Conservation (phyloP, 53 echinoderm and acorn worm species). For the Apostichopus leukothele region DNA sequence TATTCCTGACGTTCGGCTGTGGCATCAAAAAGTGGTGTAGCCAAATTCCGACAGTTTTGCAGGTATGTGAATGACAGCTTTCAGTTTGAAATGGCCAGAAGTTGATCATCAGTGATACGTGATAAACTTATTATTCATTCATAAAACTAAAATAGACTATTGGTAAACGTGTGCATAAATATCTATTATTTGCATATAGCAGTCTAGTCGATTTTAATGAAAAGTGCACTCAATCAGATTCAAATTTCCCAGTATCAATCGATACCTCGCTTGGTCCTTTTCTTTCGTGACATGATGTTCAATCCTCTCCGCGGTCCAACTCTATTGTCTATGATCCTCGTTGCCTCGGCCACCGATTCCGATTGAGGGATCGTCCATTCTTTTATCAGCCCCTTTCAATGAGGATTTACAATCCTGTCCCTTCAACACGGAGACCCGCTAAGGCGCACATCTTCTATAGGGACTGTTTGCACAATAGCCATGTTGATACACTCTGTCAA, state of each 20-base stretch:
- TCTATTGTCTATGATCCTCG: constrained; percentile 1
- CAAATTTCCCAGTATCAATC: neutral
- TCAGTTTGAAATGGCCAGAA: too few species aligned
- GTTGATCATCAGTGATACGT: too few species aligned
- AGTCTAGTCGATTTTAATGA: neutral
- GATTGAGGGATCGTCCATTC: neutral
- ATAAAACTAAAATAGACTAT: neutral
- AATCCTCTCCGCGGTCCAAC: neutral
- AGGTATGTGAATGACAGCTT: too few species aligned
- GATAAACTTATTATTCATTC: neutral
- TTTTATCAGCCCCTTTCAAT: neutral
- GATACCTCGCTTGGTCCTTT: neutral
- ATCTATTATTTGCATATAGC: neutral
- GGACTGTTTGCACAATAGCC: constrained; percentile 1
- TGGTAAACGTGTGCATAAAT: neutral
- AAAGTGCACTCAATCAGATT: neutral
- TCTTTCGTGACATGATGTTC: neutral
- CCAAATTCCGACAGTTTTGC: too few species aligned
- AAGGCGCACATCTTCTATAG: constrained; percentile 7
- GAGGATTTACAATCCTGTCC: neutral
- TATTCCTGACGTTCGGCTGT: too few species aligned
- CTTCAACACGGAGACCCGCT: neutral
- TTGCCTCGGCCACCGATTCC: constrained; percentile 28
- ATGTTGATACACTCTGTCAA: neutral
- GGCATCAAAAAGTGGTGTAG: too few species aligned